Conservation (phyloP, 2,888 invertebrate genomes). For the Heteromyza rotundicornis region DNA sequence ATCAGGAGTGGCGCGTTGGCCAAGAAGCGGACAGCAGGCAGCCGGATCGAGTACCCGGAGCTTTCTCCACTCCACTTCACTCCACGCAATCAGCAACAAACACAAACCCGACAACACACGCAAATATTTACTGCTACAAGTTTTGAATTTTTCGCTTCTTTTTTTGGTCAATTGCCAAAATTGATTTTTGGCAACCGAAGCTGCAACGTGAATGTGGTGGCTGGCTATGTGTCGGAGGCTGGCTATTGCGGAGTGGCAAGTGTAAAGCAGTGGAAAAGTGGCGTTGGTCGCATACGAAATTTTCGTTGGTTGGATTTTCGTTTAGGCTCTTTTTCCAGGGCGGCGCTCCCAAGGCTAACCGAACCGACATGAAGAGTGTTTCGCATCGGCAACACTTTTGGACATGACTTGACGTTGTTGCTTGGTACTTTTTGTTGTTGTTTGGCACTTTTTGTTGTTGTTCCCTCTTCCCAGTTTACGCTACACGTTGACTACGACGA, state of each 20-base stretch:
- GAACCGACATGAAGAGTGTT: constrained; percentile 1
- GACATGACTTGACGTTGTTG: constrained; percentile 20
- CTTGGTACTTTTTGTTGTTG: neutral
- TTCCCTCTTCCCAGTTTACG: neutral
- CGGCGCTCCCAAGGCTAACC: neutral
- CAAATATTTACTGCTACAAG: neutral
- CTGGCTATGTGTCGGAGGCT: neutral
- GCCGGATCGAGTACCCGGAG: too few relatives aligned
- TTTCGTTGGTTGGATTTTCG: neutral
- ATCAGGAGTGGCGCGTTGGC: too few relatives aligned
- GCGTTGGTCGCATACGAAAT: too few relatives aligned
- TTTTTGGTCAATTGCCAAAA: constrained; percentile 41
- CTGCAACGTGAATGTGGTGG: neutral
- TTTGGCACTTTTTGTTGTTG: neutral
- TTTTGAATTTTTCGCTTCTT: neutral
- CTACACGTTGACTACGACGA: too few relatives aligned
- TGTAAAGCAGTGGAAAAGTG: too few relatives aligned
- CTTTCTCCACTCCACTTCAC: too few relatives aligned
- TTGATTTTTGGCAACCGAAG: constrained; percentile 36
- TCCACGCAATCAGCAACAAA: neutral
- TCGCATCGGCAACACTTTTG: constrained; percentile 20
- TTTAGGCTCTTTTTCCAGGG: neutral
- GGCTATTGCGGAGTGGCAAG: neutral
- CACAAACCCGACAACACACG: neutral
- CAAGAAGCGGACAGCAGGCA: neutral